Percentiles rank a stretch among this genome's conserved stretches.
Conservation (phyloP, 2,888 invertebrate genomes). For the Eupithecia tripunctaria region DNA sequence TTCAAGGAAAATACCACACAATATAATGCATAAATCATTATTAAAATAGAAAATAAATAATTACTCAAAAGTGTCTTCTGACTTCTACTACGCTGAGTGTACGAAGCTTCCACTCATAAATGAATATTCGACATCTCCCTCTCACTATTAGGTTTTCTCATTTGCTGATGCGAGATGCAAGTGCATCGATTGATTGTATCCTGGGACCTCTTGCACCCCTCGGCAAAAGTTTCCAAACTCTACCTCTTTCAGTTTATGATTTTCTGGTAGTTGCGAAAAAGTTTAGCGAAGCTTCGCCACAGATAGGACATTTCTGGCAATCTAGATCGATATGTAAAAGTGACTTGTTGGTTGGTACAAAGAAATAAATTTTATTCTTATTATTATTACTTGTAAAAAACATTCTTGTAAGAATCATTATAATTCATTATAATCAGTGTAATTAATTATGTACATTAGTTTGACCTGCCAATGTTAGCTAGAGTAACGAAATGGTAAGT, state of each 20-base stretch:
- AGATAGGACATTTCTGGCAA: too few relatives aligned
- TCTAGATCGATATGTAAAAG: too few relatives aligned
- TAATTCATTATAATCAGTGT: too few relatives aligned
- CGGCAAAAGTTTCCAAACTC: constrained; percentile 7
- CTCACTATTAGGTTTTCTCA: background rate
- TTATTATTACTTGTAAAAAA: too few relatives aligned
- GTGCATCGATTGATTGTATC: constrained; percentile 10
- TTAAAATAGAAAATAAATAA: background rate
- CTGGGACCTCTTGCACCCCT: background rate
- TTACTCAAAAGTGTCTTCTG: background rate
- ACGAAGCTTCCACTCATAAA: background rate
- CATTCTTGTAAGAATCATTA: too few relatives aligned
- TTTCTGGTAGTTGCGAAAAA: constrained; percentile 2
- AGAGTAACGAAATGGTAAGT: too few relatives aligned
- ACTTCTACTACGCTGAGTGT: background rate
- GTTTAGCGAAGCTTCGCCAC: constrained; percentile 7
- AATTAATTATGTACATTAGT: too few relatives aligned
- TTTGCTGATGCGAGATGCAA: constrained; percentile 1
- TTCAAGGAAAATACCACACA: background rate
- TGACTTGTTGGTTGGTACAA: too few relatives aligned
- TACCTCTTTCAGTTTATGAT: constrained; percentile 2
- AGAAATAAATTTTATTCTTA: too few relatives aligned
- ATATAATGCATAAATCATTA: background rate
- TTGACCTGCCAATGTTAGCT: too few relatives aligned
- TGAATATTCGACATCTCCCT: background rate